Conservation (phyloP, 2,797 vertebrate species). For the Psittacula echo region DNA sequence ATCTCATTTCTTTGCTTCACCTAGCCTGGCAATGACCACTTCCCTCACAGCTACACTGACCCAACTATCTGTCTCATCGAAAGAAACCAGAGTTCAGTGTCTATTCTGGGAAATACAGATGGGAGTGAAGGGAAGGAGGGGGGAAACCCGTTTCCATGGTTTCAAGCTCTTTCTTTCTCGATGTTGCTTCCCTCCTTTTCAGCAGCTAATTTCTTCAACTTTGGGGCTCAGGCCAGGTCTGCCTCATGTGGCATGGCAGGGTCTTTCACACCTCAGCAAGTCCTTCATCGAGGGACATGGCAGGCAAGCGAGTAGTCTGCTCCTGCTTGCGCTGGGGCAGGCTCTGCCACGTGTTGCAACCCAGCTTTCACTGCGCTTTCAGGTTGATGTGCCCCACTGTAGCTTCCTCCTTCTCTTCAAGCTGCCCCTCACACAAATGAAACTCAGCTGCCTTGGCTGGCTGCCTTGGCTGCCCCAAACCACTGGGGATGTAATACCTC, state of each 20-base stretch:
- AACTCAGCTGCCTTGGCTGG: neutral
- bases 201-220: conserved; percentile 27
- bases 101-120: conserved; percentile 72
- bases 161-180: conserved; percentile 47
- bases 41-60: conserved; percentile 38
- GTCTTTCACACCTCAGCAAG: neutral
- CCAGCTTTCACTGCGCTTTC: neutral
- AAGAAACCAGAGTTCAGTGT: conserved; percentile 58
- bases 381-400: neutral
- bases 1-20: neutral
- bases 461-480: neutral
- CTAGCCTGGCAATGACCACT: conserved; percentile 1
- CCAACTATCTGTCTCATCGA: conserved; percentile 47
- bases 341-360: neutral
- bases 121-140: conserved; percentile 28
- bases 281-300: neutral
- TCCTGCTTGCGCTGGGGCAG: neutral
- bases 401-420: neutral
- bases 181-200: conserved; percentile 39
- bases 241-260: neutral
- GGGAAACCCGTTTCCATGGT: conserved; percentile 68
- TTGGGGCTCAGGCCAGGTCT: neutral
- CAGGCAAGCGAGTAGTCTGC: neutral
- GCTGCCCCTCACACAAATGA: neutral
- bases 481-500: neutral